Evolutionary conservation across 2,797 vertebrate genomes (phyloP).

Genomic region (Amblyraja radiata): DNA sequence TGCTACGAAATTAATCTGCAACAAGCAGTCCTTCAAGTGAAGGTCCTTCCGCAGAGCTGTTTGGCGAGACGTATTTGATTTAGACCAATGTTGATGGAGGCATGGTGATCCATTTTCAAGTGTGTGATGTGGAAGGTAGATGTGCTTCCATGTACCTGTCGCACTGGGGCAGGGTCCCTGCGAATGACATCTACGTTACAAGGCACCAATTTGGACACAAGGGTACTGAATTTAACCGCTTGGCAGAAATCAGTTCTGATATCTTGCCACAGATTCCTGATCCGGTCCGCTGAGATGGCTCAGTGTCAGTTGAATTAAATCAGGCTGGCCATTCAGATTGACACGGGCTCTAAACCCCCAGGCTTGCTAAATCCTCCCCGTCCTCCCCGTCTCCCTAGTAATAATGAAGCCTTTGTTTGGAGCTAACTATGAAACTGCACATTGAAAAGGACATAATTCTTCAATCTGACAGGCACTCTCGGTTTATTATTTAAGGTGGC

Average conservation of each 20-base stretch:
- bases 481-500: constrained; percentile 7
- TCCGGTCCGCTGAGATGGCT: background rate
- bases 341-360: background rate
- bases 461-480: background rate
- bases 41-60: no score
- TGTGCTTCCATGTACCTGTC: no score
- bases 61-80: no score
- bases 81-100: no score
- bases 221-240: background rate
- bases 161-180: background rate
- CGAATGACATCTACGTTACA: background rate
- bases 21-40: background rate
- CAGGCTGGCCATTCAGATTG: background rate
- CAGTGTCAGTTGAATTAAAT: background rate
- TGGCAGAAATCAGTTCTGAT: background rate
- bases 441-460: background rate
- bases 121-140: no score
- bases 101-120: no score
- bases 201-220: background rate
- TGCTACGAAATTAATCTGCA: background rate
- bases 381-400: background rate
- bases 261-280: background rate
- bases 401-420: background rate
- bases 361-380: background rate
- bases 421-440: background rate